A percentile compares a stretch with the other conserved stretches of the same genome.
phyloP scores from a whole-genome alignment of 2,113 vertebrate genomes.

The Buteo buteo region DNA sequence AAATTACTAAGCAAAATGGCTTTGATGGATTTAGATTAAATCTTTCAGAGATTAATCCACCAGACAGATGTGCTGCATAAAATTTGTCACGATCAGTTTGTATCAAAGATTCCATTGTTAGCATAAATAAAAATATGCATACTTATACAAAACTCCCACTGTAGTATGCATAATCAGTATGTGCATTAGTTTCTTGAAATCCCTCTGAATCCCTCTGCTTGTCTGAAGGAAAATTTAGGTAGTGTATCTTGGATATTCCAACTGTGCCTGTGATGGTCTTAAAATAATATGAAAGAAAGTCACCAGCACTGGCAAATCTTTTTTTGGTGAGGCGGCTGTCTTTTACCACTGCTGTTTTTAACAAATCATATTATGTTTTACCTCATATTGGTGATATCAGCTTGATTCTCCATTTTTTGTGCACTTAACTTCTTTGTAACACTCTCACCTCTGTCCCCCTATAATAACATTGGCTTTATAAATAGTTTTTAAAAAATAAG shows the following conservation, averaged over 20 bases:
- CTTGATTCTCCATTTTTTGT: neutral
- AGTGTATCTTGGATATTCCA: neutral
- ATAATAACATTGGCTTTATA: neutral
- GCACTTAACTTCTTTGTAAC: neutral
- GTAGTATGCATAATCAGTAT: neutral
- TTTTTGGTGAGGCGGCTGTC: neutral
- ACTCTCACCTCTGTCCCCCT: neutral
- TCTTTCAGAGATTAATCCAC: slow-evolving; percentile 15
- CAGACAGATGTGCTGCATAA: slow-evolving; percentile 38
- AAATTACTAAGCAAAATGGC: slow-evolving; percentile 14
- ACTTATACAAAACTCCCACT: neutral
- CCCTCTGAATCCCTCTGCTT: neutral
- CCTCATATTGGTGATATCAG: neutral
- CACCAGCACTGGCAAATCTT: neutral
- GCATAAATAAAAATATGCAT: slow-evolving; percentile 24
- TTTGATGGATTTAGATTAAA: slow-evolving; percentile 53
- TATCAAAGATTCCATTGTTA: slow-evolving; percentile 10
- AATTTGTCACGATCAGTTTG: slow-evolving; percentile 38
- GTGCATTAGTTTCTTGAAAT: neutral
- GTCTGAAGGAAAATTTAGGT: neutral
- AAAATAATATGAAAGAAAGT: neutral
- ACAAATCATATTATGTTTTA: neutral
- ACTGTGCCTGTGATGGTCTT: neutral
- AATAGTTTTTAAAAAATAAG: neutral
- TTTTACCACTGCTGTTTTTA: neutral